Base-by-base conservation (phyloP, 2,113 vertebrate genomes). In the Lamprologus speciosus region DNA sequence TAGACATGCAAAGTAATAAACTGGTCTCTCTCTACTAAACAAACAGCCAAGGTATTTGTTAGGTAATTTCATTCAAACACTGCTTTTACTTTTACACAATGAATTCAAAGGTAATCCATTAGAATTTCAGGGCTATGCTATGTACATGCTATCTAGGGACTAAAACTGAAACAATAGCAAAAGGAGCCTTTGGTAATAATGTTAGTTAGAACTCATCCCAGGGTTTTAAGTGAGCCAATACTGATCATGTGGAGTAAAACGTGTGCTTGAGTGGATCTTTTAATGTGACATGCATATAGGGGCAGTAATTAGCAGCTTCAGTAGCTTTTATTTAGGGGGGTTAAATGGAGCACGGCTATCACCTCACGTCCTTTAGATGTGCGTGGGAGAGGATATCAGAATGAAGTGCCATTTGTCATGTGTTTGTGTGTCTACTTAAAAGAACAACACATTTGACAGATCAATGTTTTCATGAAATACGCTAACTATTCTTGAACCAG, bases 251-350 rank as follows among this genome's bases (percentile, higher is more conserved):
- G 73, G 37, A 63, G 60, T 81, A 81, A 40, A 73, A 82, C 23
- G 14, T 63, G 40, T 75, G 6, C 65, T 54, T 47, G 51, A 63
- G 89, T 81, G 54, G 45, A 33, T 87, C 45, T 90, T 57, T 88
- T 85, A 80, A 79, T 75, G 83, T 88, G 83, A 87, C 88, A 7
- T 86, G 37, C 83, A 75, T 86, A 85, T 63, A 87, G 60, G 58
- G 73, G 82, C 47, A 3, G 88, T 92, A 92, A 95, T 93, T 94
- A 92, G 88, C 90, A 60, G 86, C 57, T 86, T 92, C 82, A 23
- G 88, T 89, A 33, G 84, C 87, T 87, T 58, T 93, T 91, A 93
- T 95, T 95, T 91, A 94, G 85, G 31, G 35, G 79, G 55, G 83
- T 92, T 89, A 91, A 93, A 90, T 82, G 88, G 87, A 86, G 91